phyloP scores from a whole-genome alignment of 2,113 vertebrate species.

The Grus americana region DNA sequence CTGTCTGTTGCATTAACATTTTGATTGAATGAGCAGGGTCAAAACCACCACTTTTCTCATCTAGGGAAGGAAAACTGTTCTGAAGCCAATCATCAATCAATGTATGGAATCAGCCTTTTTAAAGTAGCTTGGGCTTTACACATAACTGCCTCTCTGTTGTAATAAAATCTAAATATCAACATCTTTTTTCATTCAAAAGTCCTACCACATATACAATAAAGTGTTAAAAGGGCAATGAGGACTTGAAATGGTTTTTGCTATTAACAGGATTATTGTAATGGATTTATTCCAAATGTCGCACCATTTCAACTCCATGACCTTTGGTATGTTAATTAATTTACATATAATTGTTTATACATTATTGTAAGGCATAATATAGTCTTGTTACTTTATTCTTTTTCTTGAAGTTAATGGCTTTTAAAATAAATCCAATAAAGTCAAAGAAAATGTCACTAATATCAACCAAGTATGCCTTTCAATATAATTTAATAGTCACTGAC shows the following conservation, averaged over 20 bases:
- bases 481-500: constrained; percentile 49
- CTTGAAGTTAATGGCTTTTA: constrained; percentile 70
- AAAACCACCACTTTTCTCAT: constrained; percentile 70
- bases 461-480: constrained; percentile 49
- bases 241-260: constrained; percentile 53
- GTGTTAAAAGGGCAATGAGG: constrained; percentile 52
- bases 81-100: constrained; percentile 79
- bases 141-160: constrained; percentile 5
- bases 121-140: constrained; percentile 51
- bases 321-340: constrained; percentile 68
- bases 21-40: constrained; percentile 78
- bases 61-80: constrained; percentile 70
- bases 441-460: constrained; percentile 67
- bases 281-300: constrained; percentile 63
- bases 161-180: constrained; percentile 60
- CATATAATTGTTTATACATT: constrained; percentile 73
- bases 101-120: constrained; percentile 71
- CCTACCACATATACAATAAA: constrained; percentile 17
- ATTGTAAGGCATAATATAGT: constrained; percentile 42
- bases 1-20: constrained; percentile 75
- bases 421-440: constrained; percentile 70
- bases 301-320: constrained; percentile 60
- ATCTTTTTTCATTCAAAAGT: constrained; percentile 40
- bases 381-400: constrained; percentile 60
- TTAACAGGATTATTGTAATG: constrained; percentile 63